Evolutionary conservation across 2,888 invertebrate genomes (phyloP), one percentile per base, ranked within the genome.

Genomic region (Synanthedon andrenaeformis): DNA sequence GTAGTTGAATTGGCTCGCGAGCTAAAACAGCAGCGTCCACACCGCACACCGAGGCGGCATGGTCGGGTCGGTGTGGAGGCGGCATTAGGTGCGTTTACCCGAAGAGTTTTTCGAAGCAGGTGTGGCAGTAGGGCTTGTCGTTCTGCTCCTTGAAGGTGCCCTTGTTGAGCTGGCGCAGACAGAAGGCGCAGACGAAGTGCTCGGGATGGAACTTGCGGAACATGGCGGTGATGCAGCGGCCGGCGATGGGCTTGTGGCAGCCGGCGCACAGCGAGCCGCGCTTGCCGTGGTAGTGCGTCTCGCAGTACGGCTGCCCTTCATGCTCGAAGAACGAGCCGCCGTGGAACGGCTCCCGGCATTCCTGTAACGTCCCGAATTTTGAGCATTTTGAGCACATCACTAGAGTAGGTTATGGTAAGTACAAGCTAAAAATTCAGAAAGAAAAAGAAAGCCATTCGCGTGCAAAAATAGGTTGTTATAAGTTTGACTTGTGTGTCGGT

Each of bases 101-200:
- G 75, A 98, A 99, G 45, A 99, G 90, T 76, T 98, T 98, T 61
- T 98, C 97, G 78, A 99, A 99, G 86, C 99, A 99, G 58, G 91
- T 90, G 77, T 99, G 99, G 81, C 99, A 99, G 83, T 99, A 99
- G 1, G 99, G 99, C 76, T 98, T 98, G 71, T 98, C 97, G 76
- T 97, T 97, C 76, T 98, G 98, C 80, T 99, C 99, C 80, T 99
- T 99, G 86, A 99, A 99, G 0, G 99, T 99, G 68, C 99, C 99
- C 79, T 99, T 99, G 86, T 98, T 99, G 63, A 99, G 90, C 77
- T 98, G 98, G 72, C 97, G 94, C 59, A 98, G 90, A 74, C 99
- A 99, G 89, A 98, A 99, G n/a, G 98, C 97, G 89, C 99, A 99
- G 6, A 98, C 97, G 77, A 99, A 99, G 87, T 99, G 99, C 78